phyloP scores from a whole-genome alignment of 2,797 vertebrate species.

The Schizopygopsis pylzovi region DNA sequence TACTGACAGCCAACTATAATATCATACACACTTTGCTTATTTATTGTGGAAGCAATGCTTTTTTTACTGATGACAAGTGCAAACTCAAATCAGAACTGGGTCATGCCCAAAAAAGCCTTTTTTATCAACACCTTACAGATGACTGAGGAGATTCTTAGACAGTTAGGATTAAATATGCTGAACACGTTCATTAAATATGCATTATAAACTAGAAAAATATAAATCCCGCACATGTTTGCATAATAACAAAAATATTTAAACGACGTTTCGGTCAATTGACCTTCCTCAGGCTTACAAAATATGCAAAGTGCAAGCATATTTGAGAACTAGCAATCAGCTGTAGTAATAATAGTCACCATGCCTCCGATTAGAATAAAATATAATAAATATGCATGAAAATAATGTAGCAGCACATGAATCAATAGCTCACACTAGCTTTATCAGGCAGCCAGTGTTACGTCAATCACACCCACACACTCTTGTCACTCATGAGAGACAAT shows the following conservation, averaged over 20 bases:
- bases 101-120: not conserved
- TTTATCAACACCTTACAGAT: not conserved
- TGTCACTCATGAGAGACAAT: conserved; percentile 26
- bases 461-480: not conserved
- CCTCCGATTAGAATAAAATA: not conserved
- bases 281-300: not conserved
- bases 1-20: not conserved
- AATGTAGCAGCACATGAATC: not conserved
- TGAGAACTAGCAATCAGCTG: not conserved
- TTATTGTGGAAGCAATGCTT: not conserved
- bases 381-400: not conserved
- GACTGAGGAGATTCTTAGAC: not conserved
- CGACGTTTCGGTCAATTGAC: not conserved
- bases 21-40: not conserved
- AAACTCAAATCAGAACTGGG: not conserved
- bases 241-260: not conserved
- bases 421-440: not conserved
- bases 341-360: not conserved
- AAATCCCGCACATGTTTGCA: not conserved
- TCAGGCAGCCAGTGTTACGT: not conserved
- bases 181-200: not conserved
- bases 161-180: not conserved
- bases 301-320: not conserved
- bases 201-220: not conserved
- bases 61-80: not conserved